phyloP scores from a whole-genome alignment of 1,140 invertebrate genomes.

The Gryllus bimaculatus region DNA sequence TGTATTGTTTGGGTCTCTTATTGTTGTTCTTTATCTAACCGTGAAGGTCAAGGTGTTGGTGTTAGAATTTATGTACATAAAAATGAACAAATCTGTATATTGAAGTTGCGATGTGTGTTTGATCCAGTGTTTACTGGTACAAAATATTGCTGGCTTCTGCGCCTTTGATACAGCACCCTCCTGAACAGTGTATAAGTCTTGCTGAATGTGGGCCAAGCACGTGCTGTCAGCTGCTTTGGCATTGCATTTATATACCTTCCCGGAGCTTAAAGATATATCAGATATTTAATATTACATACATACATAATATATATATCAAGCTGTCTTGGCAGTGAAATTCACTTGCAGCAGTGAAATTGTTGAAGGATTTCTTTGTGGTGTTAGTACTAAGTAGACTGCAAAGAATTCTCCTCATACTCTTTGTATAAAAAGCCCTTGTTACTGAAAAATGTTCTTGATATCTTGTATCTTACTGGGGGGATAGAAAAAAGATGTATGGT shows the following conservation, averaged over 20 bases:
- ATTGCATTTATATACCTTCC: neutral
- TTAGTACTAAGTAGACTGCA: neutral
- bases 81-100: too few species aligned
- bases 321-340: neutral
- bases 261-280: too few species aligned
- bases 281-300: too few species aligned
- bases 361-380: neutral
- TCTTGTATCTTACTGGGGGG: neutral
- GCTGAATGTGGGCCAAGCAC: neutral
- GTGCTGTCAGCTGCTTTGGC: neutral
- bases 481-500: neutral
- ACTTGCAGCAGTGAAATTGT: neutral
- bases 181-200: neutral
- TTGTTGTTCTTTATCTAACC: too few species aligned
- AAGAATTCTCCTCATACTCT: neutral
- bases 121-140: too few species aligned
- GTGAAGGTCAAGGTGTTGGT: too few species aligned
- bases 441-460: constrained; percentile 1
- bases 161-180: neutral
- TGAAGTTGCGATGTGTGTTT: too few species aligned
- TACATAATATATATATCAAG: neutral
- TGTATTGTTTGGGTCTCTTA: too few species aligned
- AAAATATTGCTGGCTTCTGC: neutral
- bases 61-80: too few species aligned
- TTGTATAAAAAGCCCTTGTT: neutral